Evolutionary conservation across 2,113 vertebrate species (phyloP).

Genomic region (Chaenogobius annularis): DNA sequence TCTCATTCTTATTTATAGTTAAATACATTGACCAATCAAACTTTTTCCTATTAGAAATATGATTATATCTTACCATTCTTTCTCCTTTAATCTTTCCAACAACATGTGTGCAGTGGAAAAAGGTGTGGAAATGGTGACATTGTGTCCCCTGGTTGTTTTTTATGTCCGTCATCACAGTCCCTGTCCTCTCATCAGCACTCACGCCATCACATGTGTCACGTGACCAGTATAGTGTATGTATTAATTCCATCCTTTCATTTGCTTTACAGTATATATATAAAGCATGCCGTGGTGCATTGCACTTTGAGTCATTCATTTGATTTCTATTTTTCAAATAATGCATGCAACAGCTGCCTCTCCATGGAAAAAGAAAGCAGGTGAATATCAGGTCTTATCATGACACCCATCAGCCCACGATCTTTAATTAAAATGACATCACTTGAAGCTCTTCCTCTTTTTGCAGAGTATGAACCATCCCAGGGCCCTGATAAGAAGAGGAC

Average conservation of each 20-base stretch:
- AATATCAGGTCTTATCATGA: slow-evolving; percentile 68
- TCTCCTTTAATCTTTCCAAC: background rate
- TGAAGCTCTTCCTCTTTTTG: slow-evolving; percentile 52
- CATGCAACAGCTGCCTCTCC: slow-evolving; percentile 79
- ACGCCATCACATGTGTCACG: slow-evolving; percentile 60
- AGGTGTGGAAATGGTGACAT: slow-evolving; percentile 71
- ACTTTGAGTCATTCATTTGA: slow-evolving; percentile 42
- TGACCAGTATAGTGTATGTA: slow-evolving; percentile 50
- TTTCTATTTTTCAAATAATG: slow-evolving; percentile 62
- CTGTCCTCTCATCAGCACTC: slow-evolving; percentile 52
- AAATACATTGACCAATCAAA: background rate
- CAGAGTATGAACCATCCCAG: slow-evolving; percentile 86
- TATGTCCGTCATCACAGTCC: slow-evolving; percentile 49
- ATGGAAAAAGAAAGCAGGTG: slow-evolving; percentile 92
- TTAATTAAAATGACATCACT: slow-evolving; percentile 64
- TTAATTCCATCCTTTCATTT: slow-evolving; percentile 42
- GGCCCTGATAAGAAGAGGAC: slow-evolving; percentile 90
- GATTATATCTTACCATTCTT: background rate
- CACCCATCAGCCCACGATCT: slow-evolving; percentile 55
- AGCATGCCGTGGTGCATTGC: slow-evolving; percentile 12
- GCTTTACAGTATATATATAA: slow-evolving; percentile 10
- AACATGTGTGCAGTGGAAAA: slow-evolving; percentile 74
- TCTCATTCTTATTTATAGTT: too few relatives aligned
- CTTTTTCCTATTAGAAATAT: background rate
- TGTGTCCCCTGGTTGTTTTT: slow-evolving; percentile 58